Evolutionary conservation across 37 sponge, comb jelly and placozoan genomes (phyloP).

Genomic region (Diacarnus erythraeanus): DNA sequence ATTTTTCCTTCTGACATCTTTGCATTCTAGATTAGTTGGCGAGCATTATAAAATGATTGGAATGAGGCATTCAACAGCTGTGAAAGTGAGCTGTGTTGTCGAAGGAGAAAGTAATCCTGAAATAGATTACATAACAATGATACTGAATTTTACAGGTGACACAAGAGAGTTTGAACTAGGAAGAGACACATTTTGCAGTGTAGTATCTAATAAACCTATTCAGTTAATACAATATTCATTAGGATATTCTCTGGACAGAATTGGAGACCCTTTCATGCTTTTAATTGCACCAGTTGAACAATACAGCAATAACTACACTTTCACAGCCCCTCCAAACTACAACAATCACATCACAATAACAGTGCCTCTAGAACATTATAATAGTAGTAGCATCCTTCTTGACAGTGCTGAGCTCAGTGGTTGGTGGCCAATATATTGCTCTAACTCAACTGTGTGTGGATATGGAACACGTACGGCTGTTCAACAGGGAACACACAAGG

Average conservation of each 20-base stretch:
- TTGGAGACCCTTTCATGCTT: slow-evolving; percentile 58
- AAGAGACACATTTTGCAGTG: slow-evolving; percentile 17
- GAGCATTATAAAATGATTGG: slow-evolving; percentile 4
- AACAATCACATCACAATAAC: slow-evolving; percentile 14
- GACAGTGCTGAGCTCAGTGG: neutral
- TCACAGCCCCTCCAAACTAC: neutral
- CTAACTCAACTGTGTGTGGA: neutral
- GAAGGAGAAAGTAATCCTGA: neutral
- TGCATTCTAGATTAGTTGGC: slow-evolving; percentile 3
- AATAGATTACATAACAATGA: neutral
- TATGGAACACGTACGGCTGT: slow-evolving; percentile 19
- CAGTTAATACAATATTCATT: slow-evolving; percentile 42
- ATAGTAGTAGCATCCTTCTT: slow-evolving; percentile 1
- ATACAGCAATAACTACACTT: slow-evolving; percentile 17
- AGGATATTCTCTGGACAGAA: slow-evolving; percentile 23
- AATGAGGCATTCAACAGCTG: neutral
- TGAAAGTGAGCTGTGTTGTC: neutral
- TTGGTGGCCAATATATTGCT: slow-evolving; percentile 32
- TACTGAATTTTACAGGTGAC: neutral
- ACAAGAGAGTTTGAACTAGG: slow-evolving; percentile 8
- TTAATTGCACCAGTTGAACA: slow-evolving; percentile 42
- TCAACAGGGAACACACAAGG: slow-evolving; percentile 1
- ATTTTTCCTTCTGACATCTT: slow-evolving; percentile 25
- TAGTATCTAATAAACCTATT: slow-evolving; percentile 26
- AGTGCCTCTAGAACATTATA: slow-evolving; percentile 2